Percentiles rank a stretch among this genome's conserved stretches.
These are phyloP conservation scores for Gymnogyps californianus DNA, from an alignment of 2,113 vertebrate species.

Conservation along the genomic window DNA sequence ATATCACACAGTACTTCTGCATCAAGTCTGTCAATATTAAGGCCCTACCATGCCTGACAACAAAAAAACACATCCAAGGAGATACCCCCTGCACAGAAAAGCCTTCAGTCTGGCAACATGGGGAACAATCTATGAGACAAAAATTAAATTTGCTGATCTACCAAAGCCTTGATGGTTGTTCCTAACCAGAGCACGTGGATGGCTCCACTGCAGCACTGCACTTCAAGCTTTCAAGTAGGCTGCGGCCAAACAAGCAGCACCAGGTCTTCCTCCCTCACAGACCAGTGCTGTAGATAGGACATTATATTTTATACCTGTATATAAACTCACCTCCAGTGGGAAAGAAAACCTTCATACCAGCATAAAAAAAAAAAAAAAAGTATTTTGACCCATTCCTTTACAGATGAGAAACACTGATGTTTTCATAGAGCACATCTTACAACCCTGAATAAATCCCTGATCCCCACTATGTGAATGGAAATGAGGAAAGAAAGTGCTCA, in stretches of 20 bases:
- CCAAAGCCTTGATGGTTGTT: not conserved
- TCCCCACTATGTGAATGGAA: not conserved
- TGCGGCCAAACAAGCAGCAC: not conserved
- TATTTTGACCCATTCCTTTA: not conserved
- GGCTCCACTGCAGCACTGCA: not conserved
- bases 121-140: not conserved
- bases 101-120: not conserved
- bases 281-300: not conserved
- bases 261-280: not conserved
- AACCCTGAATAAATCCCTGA: not conserved
- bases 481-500: not conserved
- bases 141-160: not conserved
- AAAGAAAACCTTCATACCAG: not conserved
- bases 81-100: not conserved
- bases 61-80: not conserved
- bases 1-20: not conserved
- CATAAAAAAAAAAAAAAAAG: not conserved
- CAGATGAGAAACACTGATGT: not conserved
- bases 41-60: not conserved
- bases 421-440: not conserved
- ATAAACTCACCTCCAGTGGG: not conserved
- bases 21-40: not conserved
- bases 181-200: not conserved
- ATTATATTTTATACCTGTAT: not conserved
- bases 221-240: not conserved